phyloP scores from a whole-genome alignment of 2,888 invertebrate genomes.

The Amphipyra tragopoginis region DNA sequence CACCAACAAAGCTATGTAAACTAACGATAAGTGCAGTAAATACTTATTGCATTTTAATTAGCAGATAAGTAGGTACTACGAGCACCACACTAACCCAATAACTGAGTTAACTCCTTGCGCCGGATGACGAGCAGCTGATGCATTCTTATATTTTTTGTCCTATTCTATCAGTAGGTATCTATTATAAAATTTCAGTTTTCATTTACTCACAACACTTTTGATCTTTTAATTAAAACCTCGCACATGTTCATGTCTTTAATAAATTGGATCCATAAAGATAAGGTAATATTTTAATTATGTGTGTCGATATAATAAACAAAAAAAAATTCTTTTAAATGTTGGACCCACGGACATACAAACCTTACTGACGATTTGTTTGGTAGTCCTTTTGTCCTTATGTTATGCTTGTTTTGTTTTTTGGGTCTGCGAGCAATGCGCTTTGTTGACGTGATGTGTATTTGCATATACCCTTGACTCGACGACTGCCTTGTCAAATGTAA shows the following conservation, averaged over 20 bases:
- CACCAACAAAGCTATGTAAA: too few species aligned
- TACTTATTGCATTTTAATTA: too few species aligned
- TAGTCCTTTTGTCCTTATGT: conserved; percentile 67
- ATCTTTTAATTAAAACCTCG: conserved; percentile 47
- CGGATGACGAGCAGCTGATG: conserved; percentile 46
- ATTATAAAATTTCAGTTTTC: conserved; percentile 31
- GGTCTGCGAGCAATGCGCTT: conserved; percentile 73
- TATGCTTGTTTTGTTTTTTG: conserved; percentile 71
- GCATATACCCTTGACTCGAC: conserved; percentile 80
- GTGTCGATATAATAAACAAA: conserved; percentile 29
- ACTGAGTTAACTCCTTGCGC: conserved; percentile 16
- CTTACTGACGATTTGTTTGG: conserved; percentile 59
- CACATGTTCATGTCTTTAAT: conserved; percentile 42
- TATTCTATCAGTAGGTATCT: conserved; percentile 18
- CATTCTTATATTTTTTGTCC: conserved; percentile 34
- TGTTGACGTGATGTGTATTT: conserved; percentile 80
- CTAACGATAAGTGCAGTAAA: too few species aligned
- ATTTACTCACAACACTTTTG: conserved; percentile 33
- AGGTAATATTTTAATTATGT: conserved; percentile 47
- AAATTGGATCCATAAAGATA: conserved; percentile 48
- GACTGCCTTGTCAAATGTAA: conserved; percentile 74
- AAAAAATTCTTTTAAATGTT: conserved; percentile 14
- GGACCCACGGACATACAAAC: conserved; percentile 39
- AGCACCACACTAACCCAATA: conserved; percentile 19
- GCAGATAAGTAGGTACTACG: not conserved